Base-by-base conservation (phyloP, 1,140 invertebrate genomes). In the Ptiloglossa arizonensis region DNA sequence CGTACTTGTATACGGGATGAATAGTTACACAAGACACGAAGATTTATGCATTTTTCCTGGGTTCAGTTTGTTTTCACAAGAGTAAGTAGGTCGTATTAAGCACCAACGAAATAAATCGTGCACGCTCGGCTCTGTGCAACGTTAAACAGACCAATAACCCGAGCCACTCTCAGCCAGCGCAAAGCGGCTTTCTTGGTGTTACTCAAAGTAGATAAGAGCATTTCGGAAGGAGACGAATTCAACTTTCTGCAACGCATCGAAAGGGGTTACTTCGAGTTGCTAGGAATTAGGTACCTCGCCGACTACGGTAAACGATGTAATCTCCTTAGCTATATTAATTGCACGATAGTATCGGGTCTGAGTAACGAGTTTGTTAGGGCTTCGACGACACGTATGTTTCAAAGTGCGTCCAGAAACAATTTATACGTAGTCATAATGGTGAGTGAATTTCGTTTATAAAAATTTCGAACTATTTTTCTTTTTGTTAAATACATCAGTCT, bases 1-100 rank as follows among this genome's bases (percentile, higher is more conserved):
- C 5, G 27, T 0, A 38, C 46, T 3, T n/a, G 24, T 19, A 52
- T 64, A 27, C 44, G 41, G 50, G 19, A 24, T 24, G 17, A 46
- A 57, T 32, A 19, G 54, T 8, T 41, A 19, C 17, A n/a, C 19
- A 38, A 52, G 19, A 8, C 32, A 6, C 24, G 27, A 19, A 24
- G n/a, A 29, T 70, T 80, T 71, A 50, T 38, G n/a, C 68, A 60
- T 72, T 78, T 71, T 60, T 29, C 9, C 27, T 2, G n/a, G 1
- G 27, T 38, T 17, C 15, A 27, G 59, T 64, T 73, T 64, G 63
- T 73, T 73, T 64, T 22, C 15, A 32, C 32, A 6, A 24, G 32
- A 22, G n/a, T 24, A 54, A 74, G 63, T 74, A 56, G 35, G 48
- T 54, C 48, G 24, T 22, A 9, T 50, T 27, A n/a, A 56, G 17